Evolutionary conservation across 2,888 invertebrate genomes (phyloP).

Genomic region (Oscheius sp.): DNA sequence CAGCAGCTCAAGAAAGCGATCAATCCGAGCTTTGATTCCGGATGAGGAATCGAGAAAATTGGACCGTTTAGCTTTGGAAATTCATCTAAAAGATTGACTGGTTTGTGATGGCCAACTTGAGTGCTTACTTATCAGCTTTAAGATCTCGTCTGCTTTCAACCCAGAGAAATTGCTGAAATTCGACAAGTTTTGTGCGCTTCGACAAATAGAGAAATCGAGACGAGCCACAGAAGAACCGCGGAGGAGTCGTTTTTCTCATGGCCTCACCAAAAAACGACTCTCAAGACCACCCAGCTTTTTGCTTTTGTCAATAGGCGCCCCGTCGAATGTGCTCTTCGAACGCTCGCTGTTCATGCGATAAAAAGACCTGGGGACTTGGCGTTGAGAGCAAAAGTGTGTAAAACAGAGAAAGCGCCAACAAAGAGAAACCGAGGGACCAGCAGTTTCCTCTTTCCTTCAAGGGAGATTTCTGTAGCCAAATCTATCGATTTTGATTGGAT

Average conservation of each 20-base stretch:
- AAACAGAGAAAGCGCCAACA: not conserved
- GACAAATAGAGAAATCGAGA: no score
- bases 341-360: not conserved
- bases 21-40: not conserved
- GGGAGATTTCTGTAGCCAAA: no score
- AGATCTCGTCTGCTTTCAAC: no score
- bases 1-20: not conserved
- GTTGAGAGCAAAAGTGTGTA: not conserved
- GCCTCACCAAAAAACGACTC: slow-evolving; percentile 23
- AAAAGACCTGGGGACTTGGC: not conserved
- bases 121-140: no score
- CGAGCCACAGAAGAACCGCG: no score
- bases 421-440: not conserved
- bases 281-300: slow-evolving; percentile 22
- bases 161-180: no score
- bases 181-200: no score
- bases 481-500: no score
- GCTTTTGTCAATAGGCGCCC: slow-evolving; percentile 4
- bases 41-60: not conserved
- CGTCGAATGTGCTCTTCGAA: not conserved
- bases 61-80: not conserved
- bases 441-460: not conserved
- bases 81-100: not conserved
- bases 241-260: no score
- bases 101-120: no score